Base-by-base conservation (phyloP, 23 tunicate species). In the Ciona savignyi region DNA sequence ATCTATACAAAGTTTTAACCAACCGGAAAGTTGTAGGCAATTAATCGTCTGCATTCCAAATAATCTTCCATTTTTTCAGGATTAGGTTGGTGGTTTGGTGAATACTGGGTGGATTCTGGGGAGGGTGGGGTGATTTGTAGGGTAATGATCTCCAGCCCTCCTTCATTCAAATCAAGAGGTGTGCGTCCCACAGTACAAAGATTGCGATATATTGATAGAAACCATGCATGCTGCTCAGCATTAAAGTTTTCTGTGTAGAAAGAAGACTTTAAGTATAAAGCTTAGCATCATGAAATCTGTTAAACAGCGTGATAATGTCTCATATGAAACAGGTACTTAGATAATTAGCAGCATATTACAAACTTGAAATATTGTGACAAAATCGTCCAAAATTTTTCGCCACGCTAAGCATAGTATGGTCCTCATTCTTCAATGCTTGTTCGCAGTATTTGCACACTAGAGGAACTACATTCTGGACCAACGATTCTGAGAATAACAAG, bases 21-120 rank as follows among this genome's bases (percentile, higher is more conserved):
- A 35, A 88, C 96, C 23, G 96, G 96, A 66, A 88, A 77, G 35
- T 88, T 88, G 64, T 76, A 88, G 2, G 87, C 83, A 73, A 87
- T 70, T 0, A 63, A 64, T 0, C 88, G 63, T 29, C 96, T 51
- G 42, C 96, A 88, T 73, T 82, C 84, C 2, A 78, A 23, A 35
- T 78, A 79, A 11, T 33, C 68, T 73, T 82, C 84, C 27, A 48
- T 31, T 70, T 76, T 75, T 30, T 65, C 81, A 23, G 70, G 63
- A 24, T 67, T 72, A 4, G 68, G 34, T 29, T 35, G 49, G 9
- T 29, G 22, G 32, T 56, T 2, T 3, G 77, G 33, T 21, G 76
- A 75, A 22, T 77, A 32, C 1, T 65, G 32, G 34, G 60, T 56
- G 2, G 21, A 32, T 2, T 66, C 51, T 19, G 76, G 32, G 26